Evolutionary conservation across 1,140 invertebrate species (phyloP), one percentile per base, ranked within the genome.

Genomic region (Polypedilum vanderplanki): DNA sequence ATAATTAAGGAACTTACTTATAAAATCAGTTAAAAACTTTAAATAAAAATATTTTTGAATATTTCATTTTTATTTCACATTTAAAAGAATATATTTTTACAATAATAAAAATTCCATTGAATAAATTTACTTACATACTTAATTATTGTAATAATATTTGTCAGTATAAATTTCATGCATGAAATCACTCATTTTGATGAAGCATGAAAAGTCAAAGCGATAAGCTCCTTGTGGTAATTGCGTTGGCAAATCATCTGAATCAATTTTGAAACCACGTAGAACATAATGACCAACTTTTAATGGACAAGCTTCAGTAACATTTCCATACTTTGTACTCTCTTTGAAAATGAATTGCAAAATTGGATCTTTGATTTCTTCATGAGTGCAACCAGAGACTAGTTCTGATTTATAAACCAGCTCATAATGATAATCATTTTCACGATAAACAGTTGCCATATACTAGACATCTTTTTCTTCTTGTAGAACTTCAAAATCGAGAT

Each of bases 131-230:
- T 4, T 15, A 15, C 0, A 57, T 15, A 1, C 15, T 57, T 57
- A 57, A 57, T n/a, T 70, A 9, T 10, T 22, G 17, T 20, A 70
- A 70, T 70, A 70, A 70, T 70, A 70, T 18, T 70, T 70, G 5
- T 70, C 65, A 22, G 65, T 70, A 70, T 70, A 70, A 4, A 70
- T 70, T 70, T 70, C 65, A 70, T 70, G 65, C 5, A 22, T 10
- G 1, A 70, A 20, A 5, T 10, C 65, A 22, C 17, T 22, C 17
- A 70, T 70, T 20, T 70, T 70, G 17, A 70, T 70, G 18, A 20
- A 70, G 1, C n/a, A n/a, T 20, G 65, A 70, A 70, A 70, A 70
- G 20, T 70, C 65, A 70, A 70, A 70, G 15, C 65, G 65, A 70
- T 20, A 70, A 7, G n/a, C 17, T 20, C 65, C 65, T 4, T 9